Base-by-base conservation (phyloP, 2,888 invertebrate species). In the Macrosiphum euphorbiae region DNA sequence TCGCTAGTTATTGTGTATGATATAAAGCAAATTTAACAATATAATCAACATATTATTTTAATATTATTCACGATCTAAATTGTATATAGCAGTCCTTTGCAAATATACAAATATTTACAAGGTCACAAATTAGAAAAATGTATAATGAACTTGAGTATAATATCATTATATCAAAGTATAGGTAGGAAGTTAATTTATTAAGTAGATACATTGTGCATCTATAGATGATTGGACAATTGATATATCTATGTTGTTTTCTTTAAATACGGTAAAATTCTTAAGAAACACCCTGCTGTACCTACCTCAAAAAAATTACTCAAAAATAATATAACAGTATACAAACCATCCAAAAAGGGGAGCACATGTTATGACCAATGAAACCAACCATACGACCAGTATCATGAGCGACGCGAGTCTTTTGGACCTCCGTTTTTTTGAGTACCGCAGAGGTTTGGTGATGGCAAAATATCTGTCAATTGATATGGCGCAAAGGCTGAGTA, bases 301-400 rank as follows among this genome's bases (percentile, higher is more conserved):
- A n/a, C n/a, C n/a, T n/a, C n/a, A 20, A 78, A 8, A 35, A 20
- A 35, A 20, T 41, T 41, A 67, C 3, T 1, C 2, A 20, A 78
- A 35, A 35, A 35, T 78, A 78, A 20, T 55, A 20, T 20, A 78
- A 20, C 35, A 78, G 11, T 58, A n/a, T 91, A 96, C 97, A 97
- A 96, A 98, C 98, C 98, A 98, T 95, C 98, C 98, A 95, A 99
- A 97, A 96, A 99, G 97, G 7, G 99, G 99, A 1, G 99, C 99
- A 95, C 99, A 98, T 35, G 99, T 99, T 94, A 99, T 99, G 67
- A 98, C 97, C 88, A 98, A 97, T 7, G 99, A 98, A 50, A 98
- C 96, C 13, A 98, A 96, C 99, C 99, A 99, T 0, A 99, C 99
- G 88, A 97, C 97, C 90, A 98, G 96, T 95, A 99, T 98, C 97